A percentile compares a stretch with the other conserved stretches of the same genome.
phyloP scores from a whole-genome alignment of 2,113 vertebrate genomes.

The Pelobates fuscus region DNA sequence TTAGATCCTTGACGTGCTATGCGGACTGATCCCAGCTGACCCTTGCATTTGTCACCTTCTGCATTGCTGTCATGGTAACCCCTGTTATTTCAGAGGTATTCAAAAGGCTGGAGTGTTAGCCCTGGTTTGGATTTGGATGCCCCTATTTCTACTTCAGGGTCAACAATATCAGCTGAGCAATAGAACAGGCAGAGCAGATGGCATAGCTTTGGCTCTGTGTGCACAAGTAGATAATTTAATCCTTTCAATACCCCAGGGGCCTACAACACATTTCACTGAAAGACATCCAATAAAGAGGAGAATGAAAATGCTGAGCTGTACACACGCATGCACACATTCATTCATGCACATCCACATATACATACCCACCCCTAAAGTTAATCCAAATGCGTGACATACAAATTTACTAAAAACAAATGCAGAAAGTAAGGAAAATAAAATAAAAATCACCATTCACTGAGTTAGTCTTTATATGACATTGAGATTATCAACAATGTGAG shows the following conservation, averaged over 20 bases:
- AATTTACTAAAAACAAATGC: background rate
- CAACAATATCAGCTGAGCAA: constrained; percentile 49
- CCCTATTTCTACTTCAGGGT: constrained; percentile 46
- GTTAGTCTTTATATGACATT: too few species aligned
- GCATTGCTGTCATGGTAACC: constrained; percentile 52
- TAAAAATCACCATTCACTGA: too few species aligned
- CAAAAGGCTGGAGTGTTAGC: constrained; percentile 32
- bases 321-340: background rate
- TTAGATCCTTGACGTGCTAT: constrained; percentile 42
- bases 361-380: background rate
- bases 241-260: constrained; percentile 47
- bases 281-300: constrained; percentile 18
- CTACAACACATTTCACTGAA: constrained; percentile 37
- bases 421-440: too few species aligned
- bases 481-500: too few species aligned
- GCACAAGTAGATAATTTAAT: constrained; percentile 50
- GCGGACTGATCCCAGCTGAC: constrained; percentile 36
- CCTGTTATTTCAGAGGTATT: constrained; percentile 29
- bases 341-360: too few species aligned
- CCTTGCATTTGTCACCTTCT: constrained; percentile 42
- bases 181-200: constrained; percentile 50
- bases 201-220: constrained; percentile 41
- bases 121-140: constrained; percentile 28
- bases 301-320: constrained; percentile 6
- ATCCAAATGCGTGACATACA: background rate